Conservation (phyloP, 2,797 vertebrate species). For the Hozukius guyotensis region DNA sequence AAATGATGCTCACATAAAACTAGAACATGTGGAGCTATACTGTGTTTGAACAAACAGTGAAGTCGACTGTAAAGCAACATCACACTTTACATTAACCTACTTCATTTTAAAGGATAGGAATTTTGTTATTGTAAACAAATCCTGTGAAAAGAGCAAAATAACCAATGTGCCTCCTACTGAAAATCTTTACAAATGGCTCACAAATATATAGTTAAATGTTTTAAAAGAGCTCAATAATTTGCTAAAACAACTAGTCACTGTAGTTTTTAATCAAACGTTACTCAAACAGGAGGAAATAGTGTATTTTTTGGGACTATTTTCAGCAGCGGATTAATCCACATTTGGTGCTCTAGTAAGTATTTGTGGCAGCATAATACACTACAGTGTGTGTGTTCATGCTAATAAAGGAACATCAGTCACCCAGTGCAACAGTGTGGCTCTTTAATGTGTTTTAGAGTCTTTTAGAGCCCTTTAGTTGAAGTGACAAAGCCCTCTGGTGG, state of each 20-base stretch:
- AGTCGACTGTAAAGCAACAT: neutral
- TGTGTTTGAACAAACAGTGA: conserved; percentile 4
- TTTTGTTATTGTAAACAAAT: neutral
- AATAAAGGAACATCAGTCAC: neutral
- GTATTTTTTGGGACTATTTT: neutral
- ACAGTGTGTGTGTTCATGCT: neutral
- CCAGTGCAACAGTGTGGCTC: neutral
- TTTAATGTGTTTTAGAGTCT: neutral
- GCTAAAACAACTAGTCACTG: neutral
- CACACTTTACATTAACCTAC: neutral
- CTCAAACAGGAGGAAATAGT: neutral
- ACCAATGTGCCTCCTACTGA: neutral
- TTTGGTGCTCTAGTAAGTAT: neutral
- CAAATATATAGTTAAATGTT: neutral
- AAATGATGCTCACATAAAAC: conserved; percentile 21
- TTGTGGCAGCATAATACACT: neutral
- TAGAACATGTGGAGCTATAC: neutral
- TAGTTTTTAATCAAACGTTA: neutral
- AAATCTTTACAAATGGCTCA: neutral
- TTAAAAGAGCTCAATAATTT: neutral
- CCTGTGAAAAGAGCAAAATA: neutral
- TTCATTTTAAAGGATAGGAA: neutral
- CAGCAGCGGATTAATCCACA: neutral
- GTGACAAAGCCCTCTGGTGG: neutral
- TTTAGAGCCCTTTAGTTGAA: neutral